Conservation (phyloP, 37 sponge, comb jelly and placozoan genomes). For the Hormiphora californensis region DNA sequence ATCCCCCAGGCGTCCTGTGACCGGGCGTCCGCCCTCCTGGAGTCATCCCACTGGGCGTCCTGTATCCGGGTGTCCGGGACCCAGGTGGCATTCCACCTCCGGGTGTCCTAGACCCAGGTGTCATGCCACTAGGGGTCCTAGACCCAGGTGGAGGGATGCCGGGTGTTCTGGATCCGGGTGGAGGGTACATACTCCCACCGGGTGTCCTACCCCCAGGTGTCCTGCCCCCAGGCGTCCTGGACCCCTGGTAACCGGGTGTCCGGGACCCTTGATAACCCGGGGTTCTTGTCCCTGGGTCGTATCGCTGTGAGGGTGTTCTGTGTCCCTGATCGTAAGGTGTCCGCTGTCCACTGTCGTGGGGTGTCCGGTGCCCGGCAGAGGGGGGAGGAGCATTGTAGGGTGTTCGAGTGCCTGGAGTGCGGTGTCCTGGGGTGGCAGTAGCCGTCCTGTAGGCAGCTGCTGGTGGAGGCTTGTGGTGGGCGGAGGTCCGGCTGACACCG, state of each 20-base stretch:
- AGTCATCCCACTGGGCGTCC: not conserved
- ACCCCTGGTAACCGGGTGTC: not conserved
- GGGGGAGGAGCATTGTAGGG: too few species aligned
- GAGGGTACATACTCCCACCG: too few species aligned
- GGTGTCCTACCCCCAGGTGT: slow-evolving; percentile 11
- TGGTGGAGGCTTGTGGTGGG: not conserved
- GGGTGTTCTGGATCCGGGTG: slow-evolving; percentile 6
- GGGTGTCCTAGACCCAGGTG: slow-evolving; percentile 1
- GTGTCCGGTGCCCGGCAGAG: too few species aligned
- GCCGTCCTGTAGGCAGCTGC: too few species aligned
- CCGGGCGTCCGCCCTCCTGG: slow-evolving; percentile 38
- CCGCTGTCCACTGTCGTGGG: too few species aligned
- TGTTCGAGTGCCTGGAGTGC: not conserved
- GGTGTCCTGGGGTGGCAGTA: not conserved
- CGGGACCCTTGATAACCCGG: not conserved
- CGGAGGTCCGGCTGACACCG: not conserved
- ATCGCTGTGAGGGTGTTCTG: too few species aligned
- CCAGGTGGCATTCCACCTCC: slow-evolving; percentile 1
- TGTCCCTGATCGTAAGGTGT: too few species aligned
- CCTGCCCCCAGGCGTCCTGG: slow-evolving; percentile 12
- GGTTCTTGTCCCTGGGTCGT: slow-evolving; percentile 29
- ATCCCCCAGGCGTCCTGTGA: not conserved
- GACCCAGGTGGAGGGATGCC: not conserved
- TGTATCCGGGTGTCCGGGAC: slow-evolving; percentile 20
- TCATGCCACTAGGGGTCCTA: not conserved